These are phyloP conservation scores for Neosilurus hyrtlii DNA, from an alignment of 2,797 vertebrate species.

Conservation along the genomic window DNA sequence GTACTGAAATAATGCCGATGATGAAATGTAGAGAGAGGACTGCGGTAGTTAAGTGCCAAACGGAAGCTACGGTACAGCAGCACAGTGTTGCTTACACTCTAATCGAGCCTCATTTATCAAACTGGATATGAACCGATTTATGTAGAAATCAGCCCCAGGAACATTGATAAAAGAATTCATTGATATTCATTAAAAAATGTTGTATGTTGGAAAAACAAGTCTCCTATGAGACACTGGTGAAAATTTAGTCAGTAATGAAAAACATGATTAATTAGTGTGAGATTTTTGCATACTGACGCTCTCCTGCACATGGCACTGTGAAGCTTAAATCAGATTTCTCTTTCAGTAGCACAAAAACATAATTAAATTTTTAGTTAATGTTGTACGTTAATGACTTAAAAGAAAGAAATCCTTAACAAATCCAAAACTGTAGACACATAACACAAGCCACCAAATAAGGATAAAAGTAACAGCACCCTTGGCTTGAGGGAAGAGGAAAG, in stretches of 20 bases:
- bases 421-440: neutral
- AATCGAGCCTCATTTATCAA: neutral
- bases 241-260: neutral
- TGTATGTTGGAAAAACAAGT: neutral
- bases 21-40: constrained; percentile 7
- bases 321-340: neutral
- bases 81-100: neutral
- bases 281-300: neutral
- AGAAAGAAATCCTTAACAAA: neutral
- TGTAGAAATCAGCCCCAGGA: neutral
- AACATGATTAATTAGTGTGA: neutral
- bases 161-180: neutral
- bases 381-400: neutral
- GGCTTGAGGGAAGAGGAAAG: no score
- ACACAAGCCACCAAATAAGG: neutral
- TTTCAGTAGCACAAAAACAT: neutral
- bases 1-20: neutral
- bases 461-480: neutral
- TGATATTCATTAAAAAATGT: neutral
- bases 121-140: neutral
- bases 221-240: neutral
- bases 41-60: neutral
- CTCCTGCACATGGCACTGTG: neutral
- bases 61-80: neutral
- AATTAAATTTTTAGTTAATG: no score